phyloP scores from a whole-genome alignment of 2,113 vertebrate genomes.

The Macrotus californicus region DNA sequence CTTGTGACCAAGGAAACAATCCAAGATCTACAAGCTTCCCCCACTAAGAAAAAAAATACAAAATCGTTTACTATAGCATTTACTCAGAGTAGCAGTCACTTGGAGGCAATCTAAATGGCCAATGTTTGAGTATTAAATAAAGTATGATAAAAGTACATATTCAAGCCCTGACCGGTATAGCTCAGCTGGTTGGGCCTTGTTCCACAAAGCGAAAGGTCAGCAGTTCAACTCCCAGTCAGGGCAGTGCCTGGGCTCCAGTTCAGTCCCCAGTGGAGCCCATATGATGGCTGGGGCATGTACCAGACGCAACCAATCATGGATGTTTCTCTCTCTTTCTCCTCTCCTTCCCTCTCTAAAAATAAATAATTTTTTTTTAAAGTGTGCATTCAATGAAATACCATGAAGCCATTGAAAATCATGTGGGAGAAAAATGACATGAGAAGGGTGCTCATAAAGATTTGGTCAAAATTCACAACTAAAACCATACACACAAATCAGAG shows the following conservation, averaged over 20 bases:
- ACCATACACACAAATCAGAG: not conserved
- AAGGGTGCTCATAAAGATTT: not conserved
- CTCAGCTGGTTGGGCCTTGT: no score
- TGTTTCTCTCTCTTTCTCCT: no score
- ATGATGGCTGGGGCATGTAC: no score
- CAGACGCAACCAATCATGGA: no score
- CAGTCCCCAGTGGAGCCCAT: no score
- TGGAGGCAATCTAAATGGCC: not conserved
- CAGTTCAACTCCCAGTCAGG: no score
- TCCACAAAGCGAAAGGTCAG: no score
- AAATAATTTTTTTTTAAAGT: not conserved
- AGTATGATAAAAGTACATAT: not conserved
- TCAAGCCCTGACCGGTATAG: not conserved
- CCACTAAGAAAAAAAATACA: not conserved
- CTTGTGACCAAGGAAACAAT: not conserved
- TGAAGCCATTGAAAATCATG: not conserved
- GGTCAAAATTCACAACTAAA: constrained; percentile 14
- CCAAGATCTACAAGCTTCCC: not conserved
- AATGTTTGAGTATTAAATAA: not conserved
- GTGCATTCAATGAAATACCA: not conserved
- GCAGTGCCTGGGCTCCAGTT: no score
- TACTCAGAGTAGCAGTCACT: not conserved
- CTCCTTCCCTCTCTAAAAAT: no score
- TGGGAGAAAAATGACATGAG: not conserved
- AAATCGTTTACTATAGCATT: not conserved